phyloP scores from a whole-genome alignment of 2,888 invertebrate genomes.

The Agrilus mali region DNA sequence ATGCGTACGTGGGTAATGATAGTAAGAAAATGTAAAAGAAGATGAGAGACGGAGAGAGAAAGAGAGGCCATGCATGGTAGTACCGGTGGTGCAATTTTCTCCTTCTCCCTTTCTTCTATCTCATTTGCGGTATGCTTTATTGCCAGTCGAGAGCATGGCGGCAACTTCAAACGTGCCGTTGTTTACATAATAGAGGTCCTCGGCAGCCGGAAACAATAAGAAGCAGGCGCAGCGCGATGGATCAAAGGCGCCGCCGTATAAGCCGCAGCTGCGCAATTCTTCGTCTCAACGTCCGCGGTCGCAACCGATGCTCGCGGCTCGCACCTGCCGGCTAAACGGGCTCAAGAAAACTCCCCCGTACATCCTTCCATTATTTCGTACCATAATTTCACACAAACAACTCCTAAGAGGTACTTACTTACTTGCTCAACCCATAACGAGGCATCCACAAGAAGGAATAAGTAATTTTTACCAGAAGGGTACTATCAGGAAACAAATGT shows the following conservation, averaged over 20 bases:
- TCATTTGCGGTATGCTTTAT: constrained; percentile 35
- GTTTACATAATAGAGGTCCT: constrained; percentile 60
- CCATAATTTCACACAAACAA: constrained; percentile 3
- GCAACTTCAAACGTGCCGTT: constrained; percentile 50
- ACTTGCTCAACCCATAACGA: not conserved
- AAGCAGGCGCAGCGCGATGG: constrained; percentile 31
- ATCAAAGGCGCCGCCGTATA: constrained; percentile 32
- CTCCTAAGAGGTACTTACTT: not conserved
- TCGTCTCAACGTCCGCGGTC: constrained; percentile 6
- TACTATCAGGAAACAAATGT: too few relatives aligned
- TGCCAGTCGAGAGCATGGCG: constrained; percentile 33
- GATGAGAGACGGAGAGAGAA: too few relatives aligned
- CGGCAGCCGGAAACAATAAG: constrained; percentile 42
- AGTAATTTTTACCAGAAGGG: too few relatives aligned
- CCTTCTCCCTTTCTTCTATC: constrained; percentile 10
- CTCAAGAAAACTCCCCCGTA: too few relatives aligned
- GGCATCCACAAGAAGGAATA: not conserved
- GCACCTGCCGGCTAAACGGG: too few relatives aligned
- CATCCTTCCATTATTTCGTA: constrained; percentile 1
- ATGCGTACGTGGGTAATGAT: too few relatives aligned
- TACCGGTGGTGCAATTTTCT: not conserved
- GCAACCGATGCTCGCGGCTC: too few relatives aligned
- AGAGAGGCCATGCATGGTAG: too few relatives aligned
- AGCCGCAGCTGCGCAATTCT: constrained; percentile 13
- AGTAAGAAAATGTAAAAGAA: too few relatives aligned